A percentile compares a stretch with the other conserved stretches of the same genome.
Evolutionary conservation across 1,140 invertebrate species (phyloP).

Genomic region (Psix sp.): DNA sequence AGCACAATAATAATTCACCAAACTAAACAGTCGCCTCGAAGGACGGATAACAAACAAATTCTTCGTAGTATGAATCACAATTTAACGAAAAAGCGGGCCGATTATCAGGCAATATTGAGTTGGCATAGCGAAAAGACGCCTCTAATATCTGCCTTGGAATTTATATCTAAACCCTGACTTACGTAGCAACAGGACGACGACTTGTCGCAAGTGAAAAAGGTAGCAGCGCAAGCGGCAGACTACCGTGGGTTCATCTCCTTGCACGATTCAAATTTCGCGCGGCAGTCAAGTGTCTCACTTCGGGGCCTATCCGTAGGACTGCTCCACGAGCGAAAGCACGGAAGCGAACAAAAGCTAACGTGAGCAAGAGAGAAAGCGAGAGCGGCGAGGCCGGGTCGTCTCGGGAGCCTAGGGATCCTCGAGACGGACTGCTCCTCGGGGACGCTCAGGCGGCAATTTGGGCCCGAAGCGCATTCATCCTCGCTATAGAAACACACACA

Average conservation of each 20-base stretch:
- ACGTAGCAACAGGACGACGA: background rate
- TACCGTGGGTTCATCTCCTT: slow-evolving; percentile 12
- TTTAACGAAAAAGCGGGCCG: too few species aligned
- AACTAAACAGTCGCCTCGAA: too few species aligned
- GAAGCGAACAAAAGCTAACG: background rate
- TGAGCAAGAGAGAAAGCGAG: too few species aligned
- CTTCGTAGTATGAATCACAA: too few species aligned
- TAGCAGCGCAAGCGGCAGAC: background rate
- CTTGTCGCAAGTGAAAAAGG: background rate
- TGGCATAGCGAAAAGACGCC: too few species aligned
- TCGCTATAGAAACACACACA: slow-evolving; percentile 32
- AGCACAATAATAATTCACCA: too few species aligned
- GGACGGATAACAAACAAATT: too few species aligned
- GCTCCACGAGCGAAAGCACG: slow-evolving; percentile 9
- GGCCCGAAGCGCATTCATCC: slow-evolving; percentile 27
- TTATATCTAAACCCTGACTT: too few species aligned
- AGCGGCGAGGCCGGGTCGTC: too few species aligned
- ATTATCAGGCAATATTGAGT: too few species aligned
- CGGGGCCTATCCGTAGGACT: slow-evolving; percentile 25
- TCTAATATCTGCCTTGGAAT: too few species aligned
- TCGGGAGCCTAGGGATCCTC: background rate
- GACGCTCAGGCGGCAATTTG: too few species aligned
- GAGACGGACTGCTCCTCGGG: slow-evolving; percentile 1
- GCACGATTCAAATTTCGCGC: slow-evolving; percentile 34
- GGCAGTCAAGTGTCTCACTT: slow-evolving; percentile 9